Evolutionary conservation across 2,113 vertebrate species (phyloP), one percentile per base, ranked within the genome.

Genomic region (Gallinago paraguaiae): DNA sequence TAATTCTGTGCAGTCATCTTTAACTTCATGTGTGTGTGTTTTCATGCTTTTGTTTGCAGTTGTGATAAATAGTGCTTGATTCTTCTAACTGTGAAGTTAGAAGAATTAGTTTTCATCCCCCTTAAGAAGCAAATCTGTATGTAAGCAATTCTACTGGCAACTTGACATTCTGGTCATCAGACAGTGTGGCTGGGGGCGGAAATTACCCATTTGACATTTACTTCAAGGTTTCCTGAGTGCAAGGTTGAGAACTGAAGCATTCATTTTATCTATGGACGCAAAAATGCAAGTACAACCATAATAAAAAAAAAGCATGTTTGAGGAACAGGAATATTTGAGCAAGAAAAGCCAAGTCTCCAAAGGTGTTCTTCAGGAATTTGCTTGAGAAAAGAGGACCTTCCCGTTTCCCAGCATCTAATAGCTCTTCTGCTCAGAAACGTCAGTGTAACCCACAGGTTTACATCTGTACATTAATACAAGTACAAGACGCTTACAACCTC

Each of bases 401-500:
- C 65, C 4, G 9, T 59, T 79, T 74, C 35, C 24, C 4, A 46
- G 50, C 25, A 75, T 45, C 17, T 19, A 17, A 37, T 2, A 76
- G 60, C 27, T 18, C 63, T 51, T 50, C 50, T 75, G 45, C 35
- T 45, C 39, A 33, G 50, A 51, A 53, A 22, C 0, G 0, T 37
- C 18, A 5, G 11, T 13, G 8, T 30, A 23, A 67, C 37, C 20
- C 30, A 18, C 59, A 37, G 33, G 45, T 28, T 70, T 53, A 31
- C 48, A 13, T 7, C 56, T 43, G 35, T 24, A 54, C 9, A 50
- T 65, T 53, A 48, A 23, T 46, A 13, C 11, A 37, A 46, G n/a
- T 46, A 28, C 0, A 0, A 30, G 14, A 54, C 17, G 27, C 45
- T 71, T 45, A 24, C 22, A 56, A 0, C 41, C 19, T 60, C 4